Evolutionary conservation across 1,140 invertebrate species (phyloP), one percentile per base, ranked within the genome.

Genomic region (Drosophila seguyi): DNA sequence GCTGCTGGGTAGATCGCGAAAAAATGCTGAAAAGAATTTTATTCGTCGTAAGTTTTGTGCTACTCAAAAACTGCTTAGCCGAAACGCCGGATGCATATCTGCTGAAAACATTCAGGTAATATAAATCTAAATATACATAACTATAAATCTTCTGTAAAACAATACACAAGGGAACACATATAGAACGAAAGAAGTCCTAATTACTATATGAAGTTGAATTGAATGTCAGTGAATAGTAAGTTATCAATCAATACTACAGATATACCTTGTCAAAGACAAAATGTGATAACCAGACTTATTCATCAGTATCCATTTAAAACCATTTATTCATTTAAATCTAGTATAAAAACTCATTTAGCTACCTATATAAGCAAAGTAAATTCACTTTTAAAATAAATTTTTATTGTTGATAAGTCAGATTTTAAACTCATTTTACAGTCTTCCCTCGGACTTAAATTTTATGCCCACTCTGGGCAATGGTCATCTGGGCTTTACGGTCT

Each of bases 381-480:
- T 14, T 16, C 14, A 0, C 0, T 11, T 29, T 50, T 29, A 10
- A 18, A 18, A 18, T 6, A 7, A 4, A 31, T 18, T 34, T 20
- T 20, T 0, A 7, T 34, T n/a, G n/a, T n/a, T 27, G 0, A 14
- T 52, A 14, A 7, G 8, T 20, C 11, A 14, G 3, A 25, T 18
- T 3, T 27, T 22, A 1, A n/a, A 16, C 22, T 31, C 0, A 25
- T 39, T n/a, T 22, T 31, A 14, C 20, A 94, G 94, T 25, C 88
- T 94, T 13, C 94, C 94, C 13, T 62, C 87, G 2, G 93, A 94
- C 55, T 77, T 93, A 1, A 93, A 92, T 34, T 94, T 94, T 71
- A 94, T 94, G 94, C 93, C 94, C 8, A 94, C 94, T 4, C 81
- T 95, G 4, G 93, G 94, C 0, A 95, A 95, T 69, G 94, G 94